Percentiles rank a stretch among this genome's conserved stretches.
Evolutionary conservation across 2,797 vertebrate genomes (phyloP).

Genomic region (Leucoraja ocellata): DNA sequence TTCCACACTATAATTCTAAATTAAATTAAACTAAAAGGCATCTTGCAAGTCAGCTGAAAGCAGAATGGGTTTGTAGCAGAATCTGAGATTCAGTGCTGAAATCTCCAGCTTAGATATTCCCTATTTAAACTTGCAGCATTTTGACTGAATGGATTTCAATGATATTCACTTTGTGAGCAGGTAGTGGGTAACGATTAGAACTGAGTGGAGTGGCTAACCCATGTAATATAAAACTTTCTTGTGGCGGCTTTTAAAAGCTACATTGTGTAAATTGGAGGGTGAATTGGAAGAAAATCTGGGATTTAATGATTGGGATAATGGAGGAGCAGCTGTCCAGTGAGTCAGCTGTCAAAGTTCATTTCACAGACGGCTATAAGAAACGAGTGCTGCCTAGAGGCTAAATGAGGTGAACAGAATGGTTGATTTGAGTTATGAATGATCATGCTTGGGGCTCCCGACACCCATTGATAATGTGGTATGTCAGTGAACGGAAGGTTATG

Average conservation of each 20-base stretch:
- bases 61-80: not conserved
- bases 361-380: not conserved
- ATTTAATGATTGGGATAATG: not conserved
- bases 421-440: not conserved
- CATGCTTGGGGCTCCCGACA: not conserved
- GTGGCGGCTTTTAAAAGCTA: not conserved
- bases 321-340: not conserved
- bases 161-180: not conserved
- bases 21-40: too few relatives aligned
- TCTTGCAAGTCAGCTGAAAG: not conserved
- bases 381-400: not conserved
- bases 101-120: not conserved
- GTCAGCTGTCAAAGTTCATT: not conserved
- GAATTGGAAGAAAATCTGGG: not conserved
- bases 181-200: not conserved
- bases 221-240: not conserved
- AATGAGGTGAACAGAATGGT: not conserved
- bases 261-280: not conserved
- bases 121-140: not conserved
- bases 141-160: not conserved
- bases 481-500: not conserved
- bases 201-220: not conserved
- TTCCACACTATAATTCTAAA: too few relatives aligned
- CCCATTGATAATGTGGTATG: not conserved
- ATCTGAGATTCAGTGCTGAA: not conserved